Conservation (phyloP, 2,113 vertebrate genomes). For the Pheucticus melanocephalus region DNA sequence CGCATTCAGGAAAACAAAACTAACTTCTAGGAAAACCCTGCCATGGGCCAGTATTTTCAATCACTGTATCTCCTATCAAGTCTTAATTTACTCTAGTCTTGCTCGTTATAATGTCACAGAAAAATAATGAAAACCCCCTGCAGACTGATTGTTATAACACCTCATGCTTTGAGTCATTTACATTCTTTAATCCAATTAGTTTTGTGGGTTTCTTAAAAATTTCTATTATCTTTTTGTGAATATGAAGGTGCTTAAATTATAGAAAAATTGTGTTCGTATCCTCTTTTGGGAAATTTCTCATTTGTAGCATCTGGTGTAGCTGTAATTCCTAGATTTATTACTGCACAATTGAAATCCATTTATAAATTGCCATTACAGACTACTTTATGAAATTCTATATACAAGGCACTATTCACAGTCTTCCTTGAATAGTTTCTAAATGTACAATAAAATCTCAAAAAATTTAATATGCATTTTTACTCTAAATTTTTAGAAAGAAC, state of each 20-base stretch:
- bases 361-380: neutral
- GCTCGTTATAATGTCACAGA: neutral
- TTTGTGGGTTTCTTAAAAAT: fast-evolving
- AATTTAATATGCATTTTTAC: neutral
- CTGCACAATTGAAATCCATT: neutral
- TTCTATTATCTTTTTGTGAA: neutral
- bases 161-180: neutral
- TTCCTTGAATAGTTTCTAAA: neutral
- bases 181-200: neutral
- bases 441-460: neutral
- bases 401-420: neutral
- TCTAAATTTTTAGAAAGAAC: neutral
- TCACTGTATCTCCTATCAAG: neutral
- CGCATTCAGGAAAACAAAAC: neutral
- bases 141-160: neutral
- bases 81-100: neutral
- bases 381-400: neutral
- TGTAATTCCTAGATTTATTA: neutral
- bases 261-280: neutral
- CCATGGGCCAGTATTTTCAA: neutral
- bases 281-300: neutral
- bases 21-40: neutral
- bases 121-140: neutral
- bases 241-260: neutral
- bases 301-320: neutral